These are phyloP conservation scores for Hipposideros armiger DNA, from an alignment of 2,113 vertebrate genomes.

Conservation along the genomic window DNA sequence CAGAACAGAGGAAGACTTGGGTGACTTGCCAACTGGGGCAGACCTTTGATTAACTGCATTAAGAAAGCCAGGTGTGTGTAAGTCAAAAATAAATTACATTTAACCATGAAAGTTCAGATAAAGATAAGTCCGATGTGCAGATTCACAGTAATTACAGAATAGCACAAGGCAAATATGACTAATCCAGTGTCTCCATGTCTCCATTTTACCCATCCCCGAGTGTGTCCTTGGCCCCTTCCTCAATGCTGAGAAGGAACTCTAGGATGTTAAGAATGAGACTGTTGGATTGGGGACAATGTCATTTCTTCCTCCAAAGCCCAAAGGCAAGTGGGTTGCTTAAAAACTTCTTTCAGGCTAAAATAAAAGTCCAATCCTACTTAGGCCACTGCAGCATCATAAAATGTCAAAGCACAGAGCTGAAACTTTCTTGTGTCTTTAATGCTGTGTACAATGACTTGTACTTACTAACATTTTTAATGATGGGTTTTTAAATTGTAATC, in stretches of 20 bases:
- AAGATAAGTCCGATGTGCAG: background rate
- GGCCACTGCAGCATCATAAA: background rate
- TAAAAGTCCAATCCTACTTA: background rate
- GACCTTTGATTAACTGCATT: background rate
- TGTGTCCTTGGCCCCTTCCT: background rate
- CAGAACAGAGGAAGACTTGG: background rate
- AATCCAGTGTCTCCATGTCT: background rate
- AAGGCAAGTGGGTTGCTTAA: background rate
- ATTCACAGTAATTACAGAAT: background rate
- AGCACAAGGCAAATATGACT: background rate
- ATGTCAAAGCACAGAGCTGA: background rate
- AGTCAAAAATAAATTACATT: background rate
- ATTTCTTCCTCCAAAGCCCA: background rate
- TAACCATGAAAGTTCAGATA: background rate
- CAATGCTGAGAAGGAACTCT: background rate
- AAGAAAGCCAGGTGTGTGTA: background rate
- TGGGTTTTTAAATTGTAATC: conserved; percentile 5
- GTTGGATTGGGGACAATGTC: background rate
- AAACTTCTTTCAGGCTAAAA: background rate
- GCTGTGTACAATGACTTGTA: background rate
- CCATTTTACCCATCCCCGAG: background rate
- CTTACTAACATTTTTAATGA: conserved; percentile 11
- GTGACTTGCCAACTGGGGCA: background rate
- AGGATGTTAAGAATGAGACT: background rate
- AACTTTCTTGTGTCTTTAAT: background rate